Percentiles rank a stretch among this genome's conserved stretches.
These are phyloP conservation scores for Aphis craccivora DNA, from an alignment of 1,140 invertebrate species.

Conservation along the genomic window DNA sequence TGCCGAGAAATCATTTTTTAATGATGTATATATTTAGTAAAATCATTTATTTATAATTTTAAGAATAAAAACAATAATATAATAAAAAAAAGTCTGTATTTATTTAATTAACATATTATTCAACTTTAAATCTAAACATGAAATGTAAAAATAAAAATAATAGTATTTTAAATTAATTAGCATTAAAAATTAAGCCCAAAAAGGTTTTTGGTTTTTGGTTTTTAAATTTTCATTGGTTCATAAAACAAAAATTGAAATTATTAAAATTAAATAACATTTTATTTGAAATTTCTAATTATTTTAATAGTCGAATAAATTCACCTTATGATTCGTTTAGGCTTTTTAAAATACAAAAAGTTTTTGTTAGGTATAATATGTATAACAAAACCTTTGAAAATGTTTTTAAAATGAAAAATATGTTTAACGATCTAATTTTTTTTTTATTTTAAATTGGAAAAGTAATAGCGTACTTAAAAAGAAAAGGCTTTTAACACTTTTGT, in stretches of 20 bases:
- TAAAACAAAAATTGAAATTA: background rate
- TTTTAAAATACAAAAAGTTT: background rate
- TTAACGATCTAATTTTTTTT: constrained; percentile 15
- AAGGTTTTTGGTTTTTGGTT: background rate
- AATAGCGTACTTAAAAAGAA: constrained; percentile 25
- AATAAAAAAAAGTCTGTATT: background rate
- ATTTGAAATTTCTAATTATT: background rate
- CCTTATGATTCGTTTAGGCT: background rate
- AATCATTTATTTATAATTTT: background rate
- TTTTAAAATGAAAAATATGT: constrained; percentile 34
- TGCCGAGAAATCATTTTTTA: background rate
- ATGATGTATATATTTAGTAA: background rate
- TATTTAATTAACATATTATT: background rate
- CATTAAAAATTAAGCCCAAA: background rate
- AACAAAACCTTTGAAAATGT: constrained; percentile 2
- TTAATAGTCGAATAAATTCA: background rate
- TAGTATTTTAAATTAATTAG: background rate
- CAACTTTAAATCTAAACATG: background rate
- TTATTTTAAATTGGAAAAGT: constrained; percentile 9
- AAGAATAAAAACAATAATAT: background rate
- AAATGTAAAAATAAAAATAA: background rate
- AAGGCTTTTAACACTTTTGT: constrained; percentile 38
- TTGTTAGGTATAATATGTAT: background rate
- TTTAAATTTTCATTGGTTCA: background rate
- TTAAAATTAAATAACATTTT: background rate